phyloP scores from a whole-genome alignment of 1,140 invertebrate genomes.

The Calephelis virginiensis region DNA sequence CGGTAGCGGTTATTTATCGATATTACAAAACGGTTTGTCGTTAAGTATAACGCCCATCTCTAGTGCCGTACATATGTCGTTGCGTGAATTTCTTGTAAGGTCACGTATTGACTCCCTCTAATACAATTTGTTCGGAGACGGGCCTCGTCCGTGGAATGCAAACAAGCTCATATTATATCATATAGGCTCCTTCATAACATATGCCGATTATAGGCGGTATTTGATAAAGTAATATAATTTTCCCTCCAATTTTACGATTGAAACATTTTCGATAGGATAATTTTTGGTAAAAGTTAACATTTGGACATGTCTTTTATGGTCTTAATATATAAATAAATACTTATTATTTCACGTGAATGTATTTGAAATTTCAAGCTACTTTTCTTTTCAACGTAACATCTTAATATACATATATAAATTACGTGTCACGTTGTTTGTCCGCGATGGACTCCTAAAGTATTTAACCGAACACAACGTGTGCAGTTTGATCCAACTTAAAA shows the following conservation, averaged over 20 bases:
- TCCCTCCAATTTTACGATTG: slow-evolving; percentile 10
- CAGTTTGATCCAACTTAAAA: too few species aligned
- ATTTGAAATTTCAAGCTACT: too few species aligned
- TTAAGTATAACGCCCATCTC: neutral
- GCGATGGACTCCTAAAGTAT: too few species aligned
- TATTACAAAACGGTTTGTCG: neutral
- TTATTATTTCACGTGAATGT: neutral
- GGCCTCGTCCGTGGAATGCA: slow-evolving; percentile 59
- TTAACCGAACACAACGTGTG: too few species aligned
- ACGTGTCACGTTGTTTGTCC: too few species aligned
- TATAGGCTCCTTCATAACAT: slow-evolving; percentile 48
- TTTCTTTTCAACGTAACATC: too few species aligned
- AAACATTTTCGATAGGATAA: slow-evolving; percentile 17
- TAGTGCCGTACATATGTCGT: slow-evolving; percentile 45
- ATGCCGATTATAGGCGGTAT: slow-evolving; percentile 56
- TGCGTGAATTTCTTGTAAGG: slow-evolving; percentile 52
- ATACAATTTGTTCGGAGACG: slow-evolving; percentile 70
- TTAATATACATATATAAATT: too few species aligned
- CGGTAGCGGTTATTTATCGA: neutral
- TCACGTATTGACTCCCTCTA: slow-evolving; percentile 67
- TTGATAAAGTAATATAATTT: slow-evolving; percentile 19
- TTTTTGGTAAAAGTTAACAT: neutral
- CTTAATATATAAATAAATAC: neutral
- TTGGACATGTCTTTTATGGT: too few species aligned
- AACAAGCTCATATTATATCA: slow-evolving; percentile 38